These are phyloP conservation scores for Ceratina australensis DNA, from an alignment of 1,140 invertebrate species.

Conservation along the genomic window DNA sequence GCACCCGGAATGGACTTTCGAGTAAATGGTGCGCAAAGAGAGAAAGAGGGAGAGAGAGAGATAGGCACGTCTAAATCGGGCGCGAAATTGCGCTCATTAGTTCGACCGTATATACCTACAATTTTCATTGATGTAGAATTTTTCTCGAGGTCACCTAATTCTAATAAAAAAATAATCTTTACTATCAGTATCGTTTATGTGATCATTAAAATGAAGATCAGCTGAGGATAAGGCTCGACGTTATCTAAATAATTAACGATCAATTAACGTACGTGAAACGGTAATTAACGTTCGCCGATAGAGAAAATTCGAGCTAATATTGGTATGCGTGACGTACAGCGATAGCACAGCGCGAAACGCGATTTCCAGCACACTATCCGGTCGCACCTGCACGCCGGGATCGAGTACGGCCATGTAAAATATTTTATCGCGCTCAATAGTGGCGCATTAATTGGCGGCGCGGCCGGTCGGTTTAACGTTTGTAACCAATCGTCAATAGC, in stretches of 20 bases:
- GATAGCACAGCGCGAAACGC: neutral
- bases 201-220: too few relatives aligned
- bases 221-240: too few relatives aligned
- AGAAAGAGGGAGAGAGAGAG: neutral
- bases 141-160: too few relatives aligned
- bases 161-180: too few relatives aligned
- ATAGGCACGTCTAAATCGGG: slow-evolving; percentile 6
- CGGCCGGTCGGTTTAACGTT: slow-evolving; percentile 55
- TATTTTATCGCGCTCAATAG: slow-evolving; percentile 55
- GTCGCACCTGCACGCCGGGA: too few relatives aligned
- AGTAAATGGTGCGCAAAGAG: slow-evolving; percentile 35
- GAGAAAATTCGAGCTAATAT: slow-evolving; percentile 5
- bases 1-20: slow-evolving; percentile 33
- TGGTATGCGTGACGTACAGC: slow-evolving; percentile 12
- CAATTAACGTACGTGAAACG: neutral
- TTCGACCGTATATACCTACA: too few relatives aligned
- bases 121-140: too few relatives aligned
- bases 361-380: neutral
- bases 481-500: slow-evolving; percentile 59
- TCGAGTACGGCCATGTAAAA: slow-evolving; percentile 18
- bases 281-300: slow-evolving; percentile 3
- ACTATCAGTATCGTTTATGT: too few relatives aligned
- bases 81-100: slow-evolving; percentile 24
- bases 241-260: neutral
- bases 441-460: slow-evolving; percentile 48